Base-by-base conservation (phyloP, 1,140 invertebrate genomes). In the Arctopsyche grandis region DNA sequence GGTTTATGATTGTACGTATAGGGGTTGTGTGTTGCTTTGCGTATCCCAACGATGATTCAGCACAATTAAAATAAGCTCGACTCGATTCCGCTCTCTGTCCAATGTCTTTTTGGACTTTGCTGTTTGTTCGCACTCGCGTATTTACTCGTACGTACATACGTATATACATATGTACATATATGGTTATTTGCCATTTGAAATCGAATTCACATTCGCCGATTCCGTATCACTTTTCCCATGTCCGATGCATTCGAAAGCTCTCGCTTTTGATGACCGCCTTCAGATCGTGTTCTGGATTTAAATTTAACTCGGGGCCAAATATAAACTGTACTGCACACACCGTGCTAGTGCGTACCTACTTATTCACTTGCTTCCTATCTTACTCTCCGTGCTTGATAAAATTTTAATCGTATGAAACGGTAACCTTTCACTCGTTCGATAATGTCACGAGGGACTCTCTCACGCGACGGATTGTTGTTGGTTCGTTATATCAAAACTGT, bases 251-350 rank as follows among this genome's bases (percentile, higher is more conserved):
- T 14, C 16, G 48, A 52, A 52, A 52, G 63, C 63, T 66, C 63
- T 66, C 63, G 26, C 63, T 66, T 66, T 66, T 66, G 63, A 66
- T 22, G 63, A 26, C 24, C 63, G 63, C 16, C 21, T 60, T 60
- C 58, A 22, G n/a, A 60, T 60, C 63, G 10, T 22, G 24, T 9
- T 66, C 63, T 26, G 22, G 63, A 66, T 66, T 66, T 66, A 66
- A 66, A 66, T 66, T 66, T 66, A 66, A 12, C 48, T 14, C 10
- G 0, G 63, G 14, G 63, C 24, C 63, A 29, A 26, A 66, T 29
- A 26, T 66, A 66, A 60, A 66, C 63, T 12, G 12, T 46, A 12
- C 44, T 66, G 24, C 63, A 24, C 56, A 60, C 21, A 5, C 22
- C 63, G 63, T 66, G 14, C 63, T 3, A 26, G 21, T 22, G 14